phyloP scores from a whole-genome alignment of 2,113 vertebrate genomes.

The Calypte anna region DNA sequence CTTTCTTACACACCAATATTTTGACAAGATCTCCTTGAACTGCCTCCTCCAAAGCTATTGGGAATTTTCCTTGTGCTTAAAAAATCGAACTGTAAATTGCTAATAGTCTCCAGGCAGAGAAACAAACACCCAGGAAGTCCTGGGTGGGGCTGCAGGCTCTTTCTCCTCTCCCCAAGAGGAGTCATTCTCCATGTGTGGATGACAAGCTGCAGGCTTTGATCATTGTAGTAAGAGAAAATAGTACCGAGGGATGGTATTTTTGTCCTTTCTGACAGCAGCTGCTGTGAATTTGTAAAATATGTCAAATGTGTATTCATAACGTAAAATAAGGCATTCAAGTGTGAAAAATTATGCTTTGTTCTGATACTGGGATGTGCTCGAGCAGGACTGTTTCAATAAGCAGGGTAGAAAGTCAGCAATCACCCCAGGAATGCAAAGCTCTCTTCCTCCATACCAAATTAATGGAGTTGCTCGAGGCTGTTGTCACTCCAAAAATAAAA shows the following conservation, averaged over 20 bases:
- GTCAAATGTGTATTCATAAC: background rate
- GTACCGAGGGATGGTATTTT: background rate
- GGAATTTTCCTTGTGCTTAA: slow-evolving; percentile 5
- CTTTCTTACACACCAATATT: slow-evolving; percentile 4
- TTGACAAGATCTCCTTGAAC: slow-evolving; percentile 27
- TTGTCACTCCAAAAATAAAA: slow-evolving; percentile 43
- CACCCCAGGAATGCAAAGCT: slow-evolving; percentile 34
- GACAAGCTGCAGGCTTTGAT: slow-evolving; percentile 47
- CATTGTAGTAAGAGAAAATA: background rate
- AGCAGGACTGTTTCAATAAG: background rate
- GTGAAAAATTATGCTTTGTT: slow-evolving; percentile 23
- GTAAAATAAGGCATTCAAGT: background rate
- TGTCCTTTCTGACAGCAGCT: slow-evolving; percentile 12
- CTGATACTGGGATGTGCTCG: background rate
- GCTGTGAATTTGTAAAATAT: background rate
- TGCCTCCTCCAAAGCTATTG: background rate
- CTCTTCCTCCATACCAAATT: slow-evolving; percentile 45
- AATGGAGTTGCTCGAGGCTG: slow-evolving; percentile 38
- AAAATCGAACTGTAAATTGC: background rate
- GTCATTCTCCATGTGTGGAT: background rate
- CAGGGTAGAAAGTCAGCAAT: background rate
- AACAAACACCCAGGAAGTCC: background rate
- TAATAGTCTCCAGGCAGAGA: background rate
- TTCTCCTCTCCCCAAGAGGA: background rate
- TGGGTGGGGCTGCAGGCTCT: background rate